These are phyloP conservation scores for Perizoma affinitatum DNA, from an alignment of 2,888 invertebrate species.

Conservation along the genomic window DNA sequence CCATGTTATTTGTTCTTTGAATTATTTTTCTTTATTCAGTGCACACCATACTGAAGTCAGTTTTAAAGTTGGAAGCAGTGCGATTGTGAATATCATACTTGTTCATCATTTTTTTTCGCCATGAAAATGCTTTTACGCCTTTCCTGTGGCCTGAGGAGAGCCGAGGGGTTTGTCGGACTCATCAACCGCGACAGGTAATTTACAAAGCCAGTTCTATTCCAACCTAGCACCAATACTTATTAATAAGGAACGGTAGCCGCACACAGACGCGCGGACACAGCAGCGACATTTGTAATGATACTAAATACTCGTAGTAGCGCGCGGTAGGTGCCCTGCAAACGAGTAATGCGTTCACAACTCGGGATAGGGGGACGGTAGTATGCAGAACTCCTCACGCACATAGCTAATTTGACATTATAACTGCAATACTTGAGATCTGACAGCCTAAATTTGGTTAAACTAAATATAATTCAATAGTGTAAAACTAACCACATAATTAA, in stretches of 20 bases:
- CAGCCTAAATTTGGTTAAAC: too few species aligned
- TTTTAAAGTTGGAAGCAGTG: too few species aligned
- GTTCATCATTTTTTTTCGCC: not conserved
- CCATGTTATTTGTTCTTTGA: too few species aligned
- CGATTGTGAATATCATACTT: not conserved
- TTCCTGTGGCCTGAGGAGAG: too few species aligned
- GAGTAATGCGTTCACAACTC: slow-evolving; percentile 73
- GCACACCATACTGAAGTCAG: too few species aligned
- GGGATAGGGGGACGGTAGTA: slow-evolving; percentile 56
- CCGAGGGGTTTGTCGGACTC: too few species aligned
- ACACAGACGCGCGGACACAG: slow-evolving; percentile 69
- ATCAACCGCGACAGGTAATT: not conserved
- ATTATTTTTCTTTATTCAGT: too few species aligned
- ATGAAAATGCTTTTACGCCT: too few species aligned
- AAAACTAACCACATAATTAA: too few species aligned
- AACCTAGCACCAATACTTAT: slow-evolving; percentile 61
- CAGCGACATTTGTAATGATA: slow-evolving; percentile 82
- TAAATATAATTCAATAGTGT: too few species aligned
- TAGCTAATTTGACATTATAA: too few species aligned
- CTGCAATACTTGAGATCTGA: too few species aligned
- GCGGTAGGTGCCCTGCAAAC: slow-evolving; percentile 76
- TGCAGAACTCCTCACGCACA: slow-evolving; percentile 36
- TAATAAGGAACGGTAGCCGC: slow-evolving; percentile 80
- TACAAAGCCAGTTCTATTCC: slow-evolving; percentile 50
- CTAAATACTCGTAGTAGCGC: slow-evolving; percentile 76